These are phyloP conservation scores for Drosophila recens DNA, from an alignment of 2,888 invertebrate species.

Conservation along the genomic window DNA sequence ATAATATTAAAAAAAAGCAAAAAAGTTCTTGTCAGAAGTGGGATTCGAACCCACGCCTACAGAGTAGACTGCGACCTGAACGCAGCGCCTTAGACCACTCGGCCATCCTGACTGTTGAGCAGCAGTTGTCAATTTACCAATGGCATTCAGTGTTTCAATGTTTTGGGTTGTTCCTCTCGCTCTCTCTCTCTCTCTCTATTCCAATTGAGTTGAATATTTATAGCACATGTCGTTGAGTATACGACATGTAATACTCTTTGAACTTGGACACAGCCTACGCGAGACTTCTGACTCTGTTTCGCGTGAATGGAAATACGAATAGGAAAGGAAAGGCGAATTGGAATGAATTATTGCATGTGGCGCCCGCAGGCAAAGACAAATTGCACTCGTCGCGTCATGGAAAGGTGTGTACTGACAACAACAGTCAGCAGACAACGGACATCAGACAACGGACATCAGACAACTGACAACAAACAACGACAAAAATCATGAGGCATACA, in stretches of 20 bases:
- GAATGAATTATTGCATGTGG: conserved; percentile 68
- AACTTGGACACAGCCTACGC: conserved; percentile 70
- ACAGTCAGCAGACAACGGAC: conserved; percentile 15
- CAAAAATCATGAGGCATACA: background rate
- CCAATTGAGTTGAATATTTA: conserved; percentile 4
- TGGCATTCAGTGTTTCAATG: conserved; percentile 15
- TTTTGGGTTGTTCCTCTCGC: background rate
- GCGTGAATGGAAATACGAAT: conserved; percentile 15
- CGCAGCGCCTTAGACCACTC: conserved; percentile 86
- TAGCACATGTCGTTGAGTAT: conserved; percentile 38
- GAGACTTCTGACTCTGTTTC: background rate
- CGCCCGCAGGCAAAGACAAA: conserved; percentile 73
- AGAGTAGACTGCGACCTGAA: conserved; percentile 85
- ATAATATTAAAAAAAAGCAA: background rate
- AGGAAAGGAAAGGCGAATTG: background rate
- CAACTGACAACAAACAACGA: conserved; percentile 9
- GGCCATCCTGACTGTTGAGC: conserved; percentile 71
- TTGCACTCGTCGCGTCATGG: conserved; percentile 69
- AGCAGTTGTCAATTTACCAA: conserved; percentile 18
- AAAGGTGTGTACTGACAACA: conserved; percentile 62
- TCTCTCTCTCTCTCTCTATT: background rate
- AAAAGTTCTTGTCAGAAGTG: conserved; percentile 82
- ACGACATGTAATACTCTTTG: conserved; percentile 68
- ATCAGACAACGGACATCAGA: conserved; percentile 21
- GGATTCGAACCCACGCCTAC: conserved; percentile 85